A percentile compares a stretch with the other conserved stretches of the same genome.
phyloP scores from a whole-genome alignment of 2,888 invertebrate genomes.

The Tenthredo distinguenda region DNA sequence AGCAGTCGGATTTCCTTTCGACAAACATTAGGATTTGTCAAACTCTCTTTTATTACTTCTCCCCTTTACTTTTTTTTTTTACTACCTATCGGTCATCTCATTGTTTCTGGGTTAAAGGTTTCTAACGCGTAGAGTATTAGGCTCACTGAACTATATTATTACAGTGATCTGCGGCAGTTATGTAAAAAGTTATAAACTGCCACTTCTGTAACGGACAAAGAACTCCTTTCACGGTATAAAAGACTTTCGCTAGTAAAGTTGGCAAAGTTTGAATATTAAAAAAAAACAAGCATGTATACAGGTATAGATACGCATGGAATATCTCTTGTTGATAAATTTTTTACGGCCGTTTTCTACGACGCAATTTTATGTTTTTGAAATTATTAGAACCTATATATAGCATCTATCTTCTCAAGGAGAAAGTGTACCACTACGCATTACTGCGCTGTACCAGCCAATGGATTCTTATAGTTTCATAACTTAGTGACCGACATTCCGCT shows the following conservation, averaged over 20 bases:
- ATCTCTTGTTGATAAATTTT: not conserved
- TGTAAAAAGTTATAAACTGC: conserved; percentile 12
- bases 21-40: not conserved
- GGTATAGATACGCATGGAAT: not conserved
- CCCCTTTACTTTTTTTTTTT: not conserved
- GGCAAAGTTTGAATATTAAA: conserved; percentile 36
- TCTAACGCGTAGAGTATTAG: not conserved
- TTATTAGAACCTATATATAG: not conserved
- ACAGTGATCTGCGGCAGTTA: not conserved
- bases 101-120: conserved; percentile 11
- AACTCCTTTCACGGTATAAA: not conserved
- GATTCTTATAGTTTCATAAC: conserved; percentile 75
- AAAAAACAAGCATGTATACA: not conserved
- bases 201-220: not conserved
- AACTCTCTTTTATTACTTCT: not conserved
- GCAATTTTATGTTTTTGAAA: conserved; percentile 33
- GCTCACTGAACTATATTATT: not conserved
- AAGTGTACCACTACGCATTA: conserved; percentile 47
- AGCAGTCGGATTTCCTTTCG: not conserved
- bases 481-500: conserved; percentile 74
- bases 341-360: conserved; percentile 6
- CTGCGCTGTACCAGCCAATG: conserved; percentile 63
- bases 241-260: conserved; percentile 24
- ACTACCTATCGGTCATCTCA: not conserved
- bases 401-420: conserved; percentile 46